Evolutionary conservation across 2,888 invertebrate genomes (phyloP).

Genomic region (Drosophila rubida): DNA sequence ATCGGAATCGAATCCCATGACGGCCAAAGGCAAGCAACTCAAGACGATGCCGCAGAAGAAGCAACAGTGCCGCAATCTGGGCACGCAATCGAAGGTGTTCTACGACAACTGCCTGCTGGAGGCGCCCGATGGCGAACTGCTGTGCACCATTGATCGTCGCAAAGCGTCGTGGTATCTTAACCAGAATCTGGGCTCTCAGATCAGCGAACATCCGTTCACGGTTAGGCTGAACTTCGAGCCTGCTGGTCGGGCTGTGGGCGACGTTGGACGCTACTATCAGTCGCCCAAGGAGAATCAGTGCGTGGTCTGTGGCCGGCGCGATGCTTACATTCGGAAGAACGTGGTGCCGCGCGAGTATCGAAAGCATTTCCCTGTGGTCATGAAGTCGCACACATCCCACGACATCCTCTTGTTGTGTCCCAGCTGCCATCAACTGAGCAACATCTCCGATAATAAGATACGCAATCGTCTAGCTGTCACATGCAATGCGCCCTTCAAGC

Average conservation of each 20-base stretch:
- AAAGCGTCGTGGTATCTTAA: slow-evolving; percentile 89
- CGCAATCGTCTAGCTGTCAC: slow-evolving; percentile 87
- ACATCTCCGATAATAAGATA: slow-evolving; percentile 87
- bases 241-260: slow-evolving; percentile 89
- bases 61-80: slow-evolving; percentile 57
- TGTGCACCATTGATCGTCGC: slow-evolving; percentile 90
- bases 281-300: slow-evolving; percentile 90
- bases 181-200: slow-evolving; percentile 85
- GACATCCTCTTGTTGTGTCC: slow-evolving; percentile 91
- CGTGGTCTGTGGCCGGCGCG: slow-evolving; percentile 90
- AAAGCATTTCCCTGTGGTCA: slow-evolving; percentile 90
- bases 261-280: slow-evolving; percentile 90
- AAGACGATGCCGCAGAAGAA: slow-evolving; percentile 34
- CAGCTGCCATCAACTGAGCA: slow-evolving; percentile 90
- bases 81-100: slow-evolving; percentile 86
- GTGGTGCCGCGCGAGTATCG: slow-evolving; percentile 94
- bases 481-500: slow-evolving; percentile 88
- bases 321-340: slow-evolving; percentile 91
- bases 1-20: background rate
- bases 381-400: slow-evolving; percentile 93
- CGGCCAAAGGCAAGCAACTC: slow-evolving; percentile 9
- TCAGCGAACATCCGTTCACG: slow-evolving; percentile 86
- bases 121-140: slow-evolving; percentile 91
- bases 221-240: slow-evolving; percentile 92
- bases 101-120: slow-evolving; percentile 92